Evolutionary conservation across 2,113 vertebrate species (phyloP).

Genomic region (Chionodraco myersi): DNA sequence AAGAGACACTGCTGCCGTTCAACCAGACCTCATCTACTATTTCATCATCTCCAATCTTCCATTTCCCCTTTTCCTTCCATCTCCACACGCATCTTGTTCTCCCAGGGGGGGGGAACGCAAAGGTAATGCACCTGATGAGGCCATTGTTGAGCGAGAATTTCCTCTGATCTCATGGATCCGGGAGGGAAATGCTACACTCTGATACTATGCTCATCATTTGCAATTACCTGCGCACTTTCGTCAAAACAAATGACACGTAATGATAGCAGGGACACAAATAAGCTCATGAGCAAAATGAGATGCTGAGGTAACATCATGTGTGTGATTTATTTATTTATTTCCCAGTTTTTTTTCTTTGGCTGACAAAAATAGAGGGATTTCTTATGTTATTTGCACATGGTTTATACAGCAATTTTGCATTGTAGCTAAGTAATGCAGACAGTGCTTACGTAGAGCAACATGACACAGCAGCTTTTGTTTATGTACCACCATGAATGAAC

Average conservation of each 20-base stretch:
- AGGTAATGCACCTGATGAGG: conserved; percentile 4
- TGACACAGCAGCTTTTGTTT: conserved; percentile 26
- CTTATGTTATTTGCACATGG: conserved; percentile 14
- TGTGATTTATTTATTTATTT: conserved; percentile 11
- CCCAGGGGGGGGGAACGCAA: conserved; percentile 3
- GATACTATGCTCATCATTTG: conserved; percentile 40
- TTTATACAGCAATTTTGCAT: conserved; percentile 19
- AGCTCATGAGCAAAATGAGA: conserved; percentile 20
- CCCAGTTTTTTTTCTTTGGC: conserved; percentile 13
- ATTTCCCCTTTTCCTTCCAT: conserved; percentile 20
- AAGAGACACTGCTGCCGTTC: conserved; percentile 26
- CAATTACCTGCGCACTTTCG: conserved; percentile 38
- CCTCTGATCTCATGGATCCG: conserved; percentile 18
- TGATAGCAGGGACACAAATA: conserved; percentile 18
- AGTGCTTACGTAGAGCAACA: conserved; percentile 21
- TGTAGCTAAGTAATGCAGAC: conserved; percentile 2
- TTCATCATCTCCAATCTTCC: conserved; percentile 23
- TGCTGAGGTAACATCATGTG: conserved; percentile 18
- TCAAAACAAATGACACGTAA: conserved; percentile 53
- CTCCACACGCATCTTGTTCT: conserved; percentile 1
- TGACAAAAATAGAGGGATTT: background rate
- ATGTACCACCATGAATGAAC: conserved; percentile 21
- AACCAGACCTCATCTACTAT: conserved; percentile 19
- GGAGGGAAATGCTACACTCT: background rate
- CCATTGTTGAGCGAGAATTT: conserved; percentile 12